These are phyloP conservation scores for Caenorhabditis angaria DNA, from an alignment of 2,888 invertebrate species.

Conservation along the genomic window DNA sequence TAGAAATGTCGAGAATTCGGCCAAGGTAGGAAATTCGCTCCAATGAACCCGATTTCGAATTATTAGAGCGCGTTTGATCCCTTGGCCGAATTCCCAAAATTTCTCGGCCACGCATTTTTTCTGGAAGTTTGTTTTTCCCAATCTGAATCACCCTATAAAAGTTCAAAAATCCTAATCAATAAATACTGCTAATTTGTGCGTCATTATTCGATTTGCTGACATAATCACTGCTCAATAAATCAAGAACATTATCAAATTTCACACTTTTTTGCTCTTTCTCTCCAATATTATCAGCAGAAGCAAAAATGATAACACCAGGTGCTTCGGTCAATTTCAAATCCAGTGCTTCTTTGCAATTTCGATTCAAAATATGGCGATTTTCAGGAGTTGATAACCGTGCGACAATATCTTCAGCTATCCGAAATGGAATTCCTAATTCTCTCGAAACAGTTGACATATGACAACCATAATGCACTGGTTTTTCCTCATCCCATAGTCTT, in stretches of 20 bases:
- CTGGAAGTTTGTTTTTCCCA: too few relatives aligned
- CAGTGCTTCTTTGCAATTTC: slow-evolving; percentile 35
- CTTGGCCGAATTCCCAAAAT: too few relatives aligned
- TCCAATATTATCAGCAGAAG: too few relatives aligned
- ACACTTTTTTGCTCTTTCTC: slow-evolving; percentile 23
- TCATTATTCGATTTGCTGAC: too few relatives aligned
- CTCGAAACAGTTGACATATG: slow-evolving; percentile 46
- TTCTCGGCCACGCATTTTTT: too few relatives aligned
- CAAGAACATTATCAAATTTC: slow-evolving; percentile 14
- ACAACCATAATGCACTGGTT: slow-evolving; percentile 38
- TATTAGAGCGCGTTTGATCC: too few relatives aligned
- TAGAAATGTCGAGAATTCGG: too few relatives aligned
- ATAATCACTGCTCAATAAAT: background rate
- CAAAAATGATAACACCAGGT: slow-evolving; percentile 25
- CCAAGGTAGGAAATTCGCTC: too few relatives aligned
- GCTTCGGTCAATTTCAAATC: slow-evolving; percentile 39
- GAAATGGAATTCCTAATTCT: slow-evolving; percentile 36
- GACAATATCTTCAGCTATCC: slow-evolving; percentile 37
- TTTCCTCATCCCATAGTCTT: slow-evolving; percentile 29
- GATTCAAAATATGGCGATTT: slow-evolving; percentile 26
- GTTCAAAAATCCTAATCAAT: too few relatives aligned
- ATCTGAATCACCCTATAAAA: too few relatives aligned
- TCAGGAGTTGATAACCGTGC: slow-evolving; percentile 34
- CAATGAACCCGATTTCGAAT: too few relatives aligned
- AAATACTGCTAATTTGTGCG: too few relatives aligned